Percentiles rank a stretch among this genome's conserved stretches.
Conservation (phyloP, 2,113 vertebrate species). For the Nyctereutes procyonoides region DNA sequence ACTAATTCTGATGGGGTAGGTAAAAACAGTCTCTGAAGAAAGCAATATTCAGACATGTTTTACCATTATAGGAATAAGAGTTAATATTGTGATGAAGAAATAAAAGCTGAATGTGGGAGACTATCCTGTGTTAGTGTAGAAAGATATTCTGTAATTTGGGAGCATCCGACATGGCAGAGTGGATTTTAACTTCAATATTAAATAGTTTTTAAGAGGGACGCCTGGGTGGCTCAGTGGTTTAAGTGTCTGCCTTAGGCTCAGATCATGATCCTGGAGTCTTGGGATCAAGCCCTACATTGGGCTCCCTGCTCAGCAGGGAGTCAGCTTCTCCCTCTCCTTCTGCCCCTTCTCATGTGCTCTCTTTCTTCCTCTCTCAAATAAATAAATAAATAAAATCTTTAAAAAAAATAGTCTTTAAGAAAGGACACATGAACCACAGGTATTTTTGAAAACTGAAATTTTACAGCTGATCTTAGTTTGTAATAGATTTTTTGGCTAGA, state of each 20-base stretch:
- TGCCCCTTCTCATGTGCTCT: too few relatives aligned
- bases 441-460: slow-evolving; percentile 22
- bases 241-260: too few relatives aligned
- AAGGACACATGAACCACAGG: not conserved
- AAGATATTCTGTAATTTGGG: not conserved
- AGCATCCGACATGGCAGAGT: not conserved
- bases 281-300: too few relatives aligned
- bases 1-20: not conserved
- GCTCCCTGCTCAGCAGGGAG: too few relatives aligned
- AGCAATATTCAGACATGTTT: not conserved
- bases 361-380: too few relatives aligned
- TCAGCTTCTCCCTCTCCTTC: too few relatives aligned
- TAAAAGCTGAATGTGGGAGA: not conserved
- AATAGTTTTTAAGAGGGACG: not conserved
- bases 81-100: not conserved
- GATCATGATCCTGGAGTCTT: too few relatives aligned
- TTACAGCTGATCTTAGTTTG: not conserved
- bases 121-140: not conserved
- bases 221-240: too few relatives aligned
- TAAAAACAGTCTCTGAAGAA: slow-evolving; percentile 44
- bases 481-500: not conserved
- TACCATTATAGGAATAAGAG: not conserved
- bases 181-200: not conserved
- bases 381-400: too few relatives aligned
- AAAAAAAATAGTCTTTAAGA: slow-evolving; percentile 2